Conservation (phyloP, 2,797 vertebrate species). For the Liparis tanakae region DNA sequence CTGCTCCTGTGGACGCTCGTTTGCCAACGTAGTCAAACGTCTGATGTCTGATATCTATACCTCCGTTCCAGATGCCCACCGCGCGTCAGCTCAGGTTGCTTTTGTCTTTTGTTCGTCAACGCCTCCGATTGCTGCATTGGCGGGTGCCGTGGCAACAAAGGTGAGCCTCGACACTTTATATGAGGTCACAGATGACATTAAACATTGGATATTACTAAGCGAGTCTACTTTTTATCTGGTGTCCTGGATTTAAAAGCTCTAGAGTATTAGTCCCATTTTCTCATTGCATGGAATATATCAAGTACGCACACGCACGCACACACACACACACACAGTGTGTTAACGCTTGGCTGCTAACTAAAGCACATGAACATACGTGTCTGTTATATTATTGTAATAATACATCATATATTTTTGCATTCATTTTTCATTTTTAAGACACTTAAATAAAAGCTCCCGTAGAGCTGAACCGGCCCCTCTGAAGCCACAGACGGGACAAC, state of each 20-base stretch:
- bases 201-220: background rate
- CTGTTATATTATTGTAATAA: slow-evolving; percentile 44
- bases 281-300: slow-evolving; percentile 16
- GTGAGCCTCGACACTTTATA: slow-evolving; percentile 1
- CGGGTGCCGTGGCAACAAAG: slow-evolving; percentile 5
- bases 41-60: background rate
- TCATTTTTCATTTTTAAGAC: background rate
- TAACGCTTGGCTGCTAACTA: background rate
- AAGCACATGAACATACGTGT: slow-evolving; percentile 14
- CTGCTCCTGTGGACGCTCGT: slow-evolving; percentile 10
- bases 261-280: slow-evolving; percentile 34
- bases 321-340: background rate
- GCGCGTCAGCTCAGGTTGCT: background rate
- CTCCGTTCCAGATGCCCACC: slow-evolving; percentile 9
- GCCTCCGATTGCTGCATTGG: background rate
- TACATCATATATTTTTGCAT: background rate
- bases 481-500: slow-evolving; percentile 19
- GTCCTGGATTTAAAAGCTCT: slow-evolving; percentile 7
- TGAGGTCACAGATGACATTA: background rate
- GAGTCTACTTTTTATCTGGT: background rate
- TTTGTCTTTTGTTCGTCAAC: background rate
- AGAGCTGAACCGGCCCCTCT: slow-evolving; percentile 2
- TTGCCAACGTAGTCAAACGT: slow-evolving; percentile 28
- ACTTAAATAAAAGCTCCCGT: background rate
- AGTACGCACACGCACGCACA: background rate